A percentile compares a stretch with the other conserved stretches of the same genome.
These are phyloP conservation scores for Clistopyga incitator DNA, from an alignment of 2,888 invertebrate genomes.

Conservation along the genomic window DNA sequence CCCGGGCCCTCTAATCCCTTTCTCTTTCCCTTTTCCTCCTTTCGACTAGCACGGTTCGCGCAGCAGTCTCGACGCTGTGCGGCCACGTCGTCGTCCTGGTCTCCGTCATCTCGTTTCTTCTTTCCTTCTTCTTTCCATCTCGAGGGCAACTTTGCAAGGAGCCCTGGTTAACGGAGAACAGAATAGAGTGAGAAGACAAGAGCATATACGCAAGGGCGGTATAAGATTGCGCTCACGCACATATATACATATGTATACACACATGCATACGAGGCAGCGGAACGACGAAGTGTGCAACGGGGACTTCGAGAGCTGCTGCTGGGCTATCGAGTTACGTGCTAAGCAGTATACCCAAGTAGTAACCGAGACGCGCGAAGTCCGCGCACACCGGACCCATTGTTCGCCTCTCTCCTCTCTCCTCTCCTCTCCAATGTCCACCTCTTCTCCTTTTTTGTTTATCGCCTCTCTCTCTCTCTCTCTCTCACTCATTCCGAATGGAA, in stretches of 20 bases:
- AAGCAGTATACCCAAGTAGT: constrained; percentile 78
- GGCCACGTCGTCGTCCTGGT: constrained; percentile 43
- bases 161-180: not conserved
- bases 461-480: constrained; percentile 2
- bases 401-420: constrained; percentile 64
- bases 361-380: constrained; percentile 78
- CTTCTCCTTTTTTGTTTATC: constrained; percentile 32
- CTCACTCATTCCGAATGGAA: constrained; percentile 25
- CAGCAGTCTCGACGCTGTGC: constrained; percentile 17
- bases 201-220: constrained; percentile 40
- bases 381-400: constrained; percentile 76
- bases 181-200: constrained; percentile 19
- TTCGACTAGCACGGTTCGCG: not conserved
- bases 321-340: constrained; percentile 82
- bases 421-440: constrained; percentile 61
- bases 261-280: constrained; percentile 36
- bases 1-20: constrained; percentile 75
- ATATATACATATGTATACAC: not conserved
- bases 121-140: constrained; percentile 33
- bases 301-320: constrained; percentile 60
- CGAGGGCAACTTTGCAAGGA: constrained; percentile 14
- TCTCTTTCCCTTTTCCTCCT: constrained; percentile 49
- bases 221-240: constrained; percentile 60
- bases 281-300: constrained; percentile 61
- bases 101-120: constrained; percentile 41